These are phyloP conservation scores for Lucilia cuprina DNA, from an alignment of 1,140 invertebrate species.

Conservation along the genomic window DNA sequence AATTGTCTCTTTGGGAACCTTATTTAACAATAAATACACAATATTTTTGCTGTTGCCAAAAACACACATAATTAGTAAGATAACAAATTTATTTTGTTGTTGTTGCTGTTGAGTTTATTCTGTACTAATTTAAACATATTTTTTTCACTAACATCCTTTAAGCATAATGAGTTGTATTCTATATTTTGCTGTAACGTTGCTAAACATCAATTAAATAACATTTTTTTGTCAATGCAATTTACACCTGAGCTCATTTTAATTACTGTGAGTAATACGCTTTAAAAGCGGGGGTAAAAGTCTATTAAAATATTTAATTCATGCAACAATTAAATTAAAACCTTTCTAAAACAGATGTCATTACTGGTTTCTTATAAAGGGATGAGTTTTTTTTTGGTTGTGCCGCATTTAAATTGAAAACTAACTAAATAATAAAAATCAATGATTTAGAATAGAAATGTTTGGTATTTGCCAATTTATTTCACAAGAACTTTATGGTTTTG, in stretches of 20 bases:
- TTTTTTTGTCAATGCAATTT: slow-evolving; percentile 27
- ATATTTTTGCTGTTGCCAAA: slow-evolving; percentile 1
- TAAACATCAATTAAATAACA: slow-evolving; percentile 30
- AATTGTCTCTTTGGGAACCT: slow-evolving; percentile 27
- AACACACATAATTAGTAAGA: slow-evolving; percentile 30
- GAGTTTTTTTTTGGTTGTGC: background rate
- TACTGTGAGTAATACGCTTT: background rate
- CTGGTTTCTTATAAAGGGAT: background rate
- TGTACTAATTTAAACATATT: background rate
- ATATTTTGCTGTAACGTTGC: background rate
- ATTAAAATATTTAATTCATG: slow-evolving; percentile 7
- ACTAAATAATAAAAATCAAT: slow-evolving; percentile 19
- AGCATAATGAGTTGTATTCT: slow-evolving; percentile 4
- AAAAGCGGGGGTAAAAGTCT: background rate
- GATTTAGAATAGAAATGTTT: slow-evolving; percentile 1
- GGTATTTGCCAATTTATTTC: background rate
- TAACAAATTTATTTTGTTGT: background rate
- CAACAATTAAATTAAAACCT: slow-evolving; percentile 29
- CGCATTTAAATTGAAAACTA: slow-evolving; percentile 4
- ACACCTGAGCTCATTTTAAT: slow-evolving; percentile 38
- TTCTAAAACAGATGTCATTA: slow-evolving; percentile 20
- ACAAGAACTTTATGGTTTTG: slow-evolving; percentile 16
- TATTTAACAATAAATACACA: background rate
- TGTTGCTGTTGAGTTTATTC: background rate
- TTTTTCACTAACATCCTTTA: background rate